Evolutionary conservation across 2,888 invertebrate species (phyloP), one percentile per base, ranked within the genome.

Genomic region (Synergus itoensis): DNA sequence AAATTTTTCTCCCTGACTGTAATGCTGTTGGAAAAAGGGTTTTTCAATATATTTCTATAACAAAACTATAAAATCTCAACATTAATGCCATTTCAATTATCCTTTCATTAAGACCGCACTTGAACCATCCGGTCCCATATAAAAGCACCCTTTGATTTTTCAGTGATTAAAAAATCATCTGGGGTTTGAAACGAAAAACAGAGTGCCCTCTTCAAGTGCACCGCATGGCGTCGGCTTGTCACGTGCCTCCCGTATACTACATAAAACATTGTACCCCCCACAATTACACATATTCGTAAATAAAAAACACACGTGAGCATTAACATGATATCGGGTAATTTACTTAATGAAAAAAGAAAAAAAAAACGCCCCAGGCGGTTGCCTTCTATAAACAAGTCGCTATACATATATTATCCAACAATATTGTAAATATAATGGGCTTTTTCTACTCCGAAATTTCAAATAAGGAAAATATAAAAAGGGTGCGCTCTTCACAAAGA

Each of bases 61-160:
- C 21, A 21, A 21, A 21, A 21, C 21, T 21, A 21, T n/a, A n/a
- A n/a, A 21, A 21, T 21, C 21, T 21, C 21, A 21, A 21, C 21
- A 21, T 21, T 36, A 36, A 36, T 36, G 36, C 36, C 2, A 28
- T 69, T 21, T 69, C 7, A 48, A 69, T 28, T 67, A 18, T 43
- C 18, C 18, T 73, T n/a, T 36, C 36, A 18, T 73, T 48, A 73
- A n/a, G 5, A 48, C n/a, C 36, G 36, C 40, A 48, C 45, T 48
- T 21, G 16, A 43, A 14, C 36, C 53, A 73, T 16, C n/a, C 36
- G 28, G 45, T 65, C 3, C 4, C 1, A 8, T 36, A 28, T 53
- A n/a, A 73, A 9, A 48, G n/a, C 73, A 36, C 73, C 73, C 73
- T 69, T 73, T 73, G 73, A 73, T 73, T 73, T 73, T 16, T 73